Evolutionary conservation across 2,888 invertebrate genomes (phyloP), one percentile per base, ranked within the genome.

Genomic region (Scaptomyza caliginosa): DNA sequence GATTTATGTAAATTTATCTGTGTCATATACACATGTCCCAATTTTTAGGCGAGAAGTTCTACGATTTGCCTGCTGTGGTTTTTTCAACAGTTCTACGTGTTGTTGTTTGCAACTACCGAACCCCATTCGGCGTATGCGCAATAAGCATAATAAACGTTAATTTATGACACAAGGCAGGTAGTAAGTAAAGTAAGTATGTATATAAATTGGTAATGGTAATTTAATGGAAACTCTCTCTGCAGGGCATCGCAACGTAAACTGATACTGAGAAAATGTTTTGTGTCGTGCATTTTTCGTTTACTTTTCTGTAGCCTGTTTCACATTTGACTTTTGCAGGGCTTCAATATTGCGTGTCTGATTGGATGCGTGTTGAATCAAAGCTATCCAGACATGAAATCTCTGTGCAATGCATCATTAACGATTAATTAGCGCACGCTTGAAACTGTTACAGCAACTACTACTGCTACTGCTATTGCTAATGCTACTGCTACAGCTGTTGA

Each of bases 351-450:
- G 77, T 83, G 87, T 63, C 54, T 46, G 67, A 45, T 63, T 50
- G 60, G 67, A 62, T 77, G 45, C 62, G 71, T 57, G 56, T 26
- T 42, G 40, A 49, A 40, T 51, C 36, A 48, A 56, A 59, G 54
- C 62, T 67, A 67, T 78, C 67, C 52, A 50, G 63, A 70, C 85
- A 87, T 66, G 85, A 85, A 75, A 85, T 71, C 66, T 65, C 26
- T 56, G 60, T n/a, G 57, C 63, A 75, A 66, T 70, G 70, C 82
- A 84, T 69, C 85, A 84, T 81, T 84, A 78, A 67, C 85, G 56
- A 71, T 68, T 86, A 82, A 82, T 86, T 82, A 82, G 76, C 42
- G 58, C 50, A 54, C 57, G 30, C 39, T 21, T 48, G 42, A 55
- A 74, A 59, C 67, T 21, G 23, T 45, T 16, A 19, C 36, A 36